Evolutionary conservation across 2,888 invertebrate species (phyloP).

Genomic region (Hyposoter didymator): DNA sequence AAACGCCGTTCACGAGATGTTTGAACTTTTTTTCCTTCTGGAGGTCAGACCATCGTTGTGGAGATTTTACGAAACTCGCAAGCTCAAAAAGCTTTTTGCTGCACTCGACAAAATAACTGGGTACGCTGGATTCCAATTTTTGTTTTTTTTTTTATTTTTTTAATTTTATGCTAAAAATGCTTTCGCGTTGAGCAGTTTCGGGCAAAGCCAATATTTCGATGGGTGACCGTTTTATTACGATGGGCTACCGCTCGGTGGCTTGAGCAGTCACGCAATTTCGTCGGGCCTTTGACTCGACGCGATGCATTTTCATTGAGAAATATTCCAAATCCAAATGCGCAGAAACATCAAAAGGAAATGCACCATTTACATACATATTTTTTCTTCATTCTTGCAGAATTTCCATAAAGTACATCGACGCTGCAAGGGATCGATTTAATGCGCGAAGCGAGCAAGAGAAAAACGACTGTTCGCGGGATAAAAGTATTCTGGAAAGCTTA

Average conservation of each 20-base stretch:
- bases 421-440: conserved; percentile 78
- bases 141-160: neutral
- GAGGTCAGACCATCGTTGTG: conserved; percentile 91
- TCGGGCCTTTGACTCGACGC: neutral
- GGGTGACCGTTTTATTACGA: neutral
- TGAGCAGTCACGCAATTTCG: too few relatives aligned
- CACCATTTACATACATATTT: neutral
- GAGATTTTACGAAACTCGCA: conserved; percentile 89
- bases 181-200: too few relatives aligned
- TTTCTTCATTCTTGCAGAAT: conserved; percentile 71
- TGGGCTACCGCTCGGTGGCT: too few relatives aligned
- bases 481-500: conserved; percentile 88
- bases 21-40: conserved; percentile 90
- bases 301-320: neutral
- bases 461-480: conserved; percentile 65
- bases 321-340: neutral
- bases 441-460: conserved; percentile 78
- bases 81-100: conserved; percentile 89
- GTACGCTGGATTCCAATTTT: conserved; percentile 82
- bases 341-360: neutral
- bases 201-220: neutral
- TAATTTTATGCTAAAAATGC: neutral
- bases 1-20: conserved; percentile 90
- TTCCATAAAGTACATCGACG: conserved; percentile 80
- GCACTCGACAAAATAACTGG: conserved; percentile 90